Evolutionary conservation across 2,113 vertebrate species (phyloP).

Genomic region (Mugil cephalus): DNA sequence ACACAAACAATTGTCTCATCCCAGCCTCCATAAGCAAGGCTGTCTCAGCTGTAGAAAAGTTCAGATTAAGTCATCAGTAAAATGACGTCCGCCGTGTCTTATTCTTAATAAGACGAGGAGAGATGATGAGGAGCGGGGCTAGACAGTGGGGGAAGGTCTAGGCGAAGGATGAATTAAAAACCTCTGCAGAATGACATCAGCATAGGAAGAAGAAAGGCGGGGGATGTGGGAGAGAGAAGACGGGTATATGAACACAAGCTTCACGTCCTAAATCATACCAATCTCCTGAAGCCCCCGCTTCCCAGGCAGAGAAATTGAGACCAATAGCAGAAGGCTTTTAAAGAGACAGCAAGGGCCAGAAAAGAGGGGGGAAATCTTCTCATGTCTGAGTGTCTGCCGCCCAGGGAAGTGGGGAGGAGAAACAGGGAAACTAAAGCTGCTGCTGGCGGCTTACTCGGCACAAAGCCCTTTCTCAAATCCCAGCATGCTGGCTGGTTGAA

Average conservation of each 20-base stretch:
- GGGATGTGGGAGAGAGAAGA: constrained; percentile 38
- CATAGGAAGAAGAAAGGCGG: constrained; percentile 54
- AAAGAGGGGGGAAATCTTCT: constrained; percentile 36
- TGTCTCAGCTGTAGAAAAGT: constrained; percentile 56
- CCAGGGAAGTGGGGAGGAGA: constrained; percentile 56
- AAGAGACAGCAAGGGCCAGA: constrained; percentile 39
- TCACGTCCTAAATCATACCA: constrained; percentile 73
- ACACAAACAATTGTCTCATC: constrained; percentile 43
- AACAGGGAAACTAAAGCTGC: constrained; percentile 73
- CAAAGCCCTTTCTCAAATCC: constrained; percentile 71
- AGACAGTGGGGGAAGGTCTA: constrained; percentile 64
- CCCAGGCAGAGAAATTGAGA: constrained; percentile 51
- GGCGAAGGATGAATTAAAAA: constrained; percentile 67
- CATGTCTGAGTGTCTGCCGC: constrained; percentile 65
- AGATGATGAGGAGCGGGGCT: constrained; percentile 54
- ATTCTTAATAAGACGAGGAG: constrained; percentile 58
- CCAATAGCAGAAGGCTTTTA: constrained; percentile 56
- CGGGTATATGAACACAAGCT: constrained; percentile 34
- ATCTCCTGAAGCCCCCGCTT: constrained; percentile 47
- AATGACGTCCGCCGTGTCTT: constrained; percentile 68
- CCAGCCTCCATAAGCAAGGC: constrained; percentile 10
- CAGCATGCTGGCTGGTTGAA: constrained; percentile 53
- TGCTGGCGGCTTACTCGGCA: constrained; percentile 68
- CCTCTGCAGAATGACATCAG: constrained; percentile 80
- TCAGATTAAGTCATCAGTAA: constrained; percentile 77